A percentile compares a stretch with the other conserved stretches of the same genome.
Conservation (phyloP, 1,140 invertebrate genomes). For the Tetramorium alpestre region DNA sequence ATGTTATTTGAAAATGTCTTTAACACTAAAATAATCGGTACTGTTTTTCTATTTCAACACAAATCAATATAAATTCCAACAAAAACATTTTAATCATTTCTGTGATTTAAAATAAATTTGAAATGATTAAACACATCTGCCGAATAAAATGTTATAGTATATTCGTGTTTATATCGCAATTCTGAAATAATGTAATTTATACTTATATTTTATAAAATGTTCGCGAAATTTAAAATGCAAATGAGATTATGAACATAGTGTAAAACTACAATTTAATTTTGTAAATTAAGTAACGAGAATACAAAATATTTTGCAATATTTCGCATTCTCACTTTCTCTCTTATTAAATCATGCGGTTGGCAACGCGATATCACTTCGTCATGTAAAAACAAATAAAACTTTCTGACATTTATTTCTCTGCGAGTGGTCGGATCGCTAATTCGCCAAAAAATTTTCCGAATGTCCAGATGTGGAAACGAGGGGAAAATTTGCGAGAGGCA, state of each 20-base stretch:
- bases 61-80: too few species aligned
- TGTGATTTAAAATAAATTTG: too few species aligned
- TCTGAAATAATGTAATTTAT: not conserved
- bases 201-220: not conserved
- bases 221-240: too few species aligned
- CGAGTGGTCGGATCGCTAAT: not conserved
- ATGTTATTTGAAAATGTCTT: not conserved
- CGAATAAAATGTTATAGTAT: not conserved
- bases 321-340: not conserved
- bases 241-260: not conserved
- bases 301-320: not conserved
- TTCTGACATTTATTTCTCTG: not conserved
- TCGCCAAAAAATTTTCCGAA: not conserved
- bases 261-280: not conserved
- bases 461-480: not conserved
- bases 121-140: too few species aligned
- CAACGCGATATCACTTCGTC: not conserved
- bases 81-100: too few species aligned
- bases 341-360: not conserved
- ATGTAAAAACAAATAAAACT: not conserved
- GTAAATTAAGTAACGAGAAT: not conserved
- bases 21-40: not conserved
- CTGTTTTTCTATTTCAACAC: too few species aligned
- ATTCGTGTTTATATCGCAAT: not conserved
- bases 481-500: slow-evolving; percentile 32